Evolutionary conservation across 2,797 vertebrate genomes (phyloP), one percentile per base, ranked within the genome.

Genomic region (Dallia pectoralis): DNA sequence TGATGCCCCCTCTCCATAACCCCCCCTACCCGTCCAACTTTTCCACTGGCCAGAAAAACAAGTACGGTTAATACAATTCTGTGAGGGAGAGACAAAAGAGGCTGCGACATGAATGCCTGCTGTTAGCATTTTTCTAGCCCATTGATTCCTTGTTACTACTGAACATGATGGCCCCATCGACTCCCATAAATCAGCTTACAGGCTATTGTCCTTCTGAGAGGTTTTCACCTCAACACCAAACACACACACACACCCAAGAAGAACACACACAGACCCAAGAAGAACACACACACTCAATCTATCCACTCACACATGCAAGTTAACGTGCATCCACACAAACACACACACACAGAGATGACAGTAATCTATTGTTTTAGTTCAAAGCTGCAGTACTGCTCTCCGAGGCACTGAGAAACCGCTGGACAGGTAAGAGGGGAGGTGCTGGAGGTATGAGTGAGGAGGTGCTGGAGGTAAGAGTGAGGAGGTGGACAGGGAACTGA

Each of bases 101-200:
- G 87, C 87, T 79, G 79, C 88, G 88, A 92, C 65, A 16, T 67
- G 14, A 40, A 67, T 33, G 65, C 91, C 92, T 92, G 92, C 93
- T 93, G 93, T 93, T 95, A 93, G 93, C 93, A 93, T 95, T 94
- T 94, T 94, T 94, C 93, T 93, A 93, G 90, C 88, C 92, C 93
- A 94, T 94, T 95, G 94, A 93, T 92, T 94, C 92, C 91, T 91
- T 93, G 92, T 94, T 93, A 93, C 93, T 88, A 86, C 90, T 90
- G 90, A 91, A 91, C 92, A 94, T 94, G 93, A 94, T 92, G 84
- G 91, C 89, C 89, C 91, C 86, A 90, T 71, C 85, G 90, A 90
- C 89, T 86, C 87, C 91, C 92, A 91, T 94, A 94, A 95, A 94
- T 95, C 93, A 94, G 91, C 89, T 89, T 81, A 85, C 86, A 93